phyloP scores from a whole-genome alignment of 2,888 invertebrate species.

The Metallyticus violacea region DNA sequence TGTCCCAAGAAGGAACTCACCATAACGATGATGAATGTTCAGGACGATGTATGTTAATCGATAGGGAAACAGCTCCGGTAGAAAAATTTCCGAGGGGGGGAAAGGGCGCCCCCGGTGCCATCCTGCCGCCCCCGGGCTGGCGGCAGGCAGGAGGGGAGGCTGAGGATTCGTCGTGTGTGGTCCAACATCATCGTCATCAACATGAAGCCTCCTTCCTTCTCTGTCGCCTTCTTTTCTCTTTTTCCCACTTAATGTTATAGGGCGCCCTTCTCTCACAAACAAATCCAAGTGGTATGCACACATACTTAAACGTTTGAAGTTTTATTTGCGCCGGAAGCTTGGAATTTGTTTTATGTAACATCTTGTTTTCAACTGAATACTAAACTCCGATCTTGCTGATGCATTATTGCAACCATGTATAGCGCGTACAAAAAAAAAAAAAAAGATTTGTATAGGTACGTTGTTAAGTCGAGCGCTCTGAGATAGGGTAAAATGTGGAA shows the following conservation, averaged over 20 bases:
- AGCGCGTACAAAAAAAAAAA: too few species aligned
- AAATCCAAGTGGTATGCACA: neutral
- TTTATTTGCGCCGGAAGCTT: neutral
- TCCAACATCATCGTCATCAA: too few species aligned
- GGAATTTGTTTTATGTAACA: neutral
- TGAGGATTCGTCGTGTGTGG: neutral
- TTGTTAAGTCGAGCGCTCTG: too few species aligned
- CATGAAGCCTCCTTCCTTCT: neutral
- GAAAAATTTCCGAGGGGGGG: neutral
- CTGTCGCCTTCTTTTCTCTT: too few species aligned
- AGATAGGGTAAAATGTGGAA: too few species aligned
- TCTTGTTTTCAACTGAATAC: neutral
- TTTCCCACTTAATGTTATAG: neutral
- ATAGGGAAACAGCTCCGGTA: neutral
- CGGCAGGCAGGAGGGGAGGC: neutral
- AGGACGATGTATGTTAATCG: constrained; percentile 2
- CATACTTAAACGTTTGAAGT: neutral
- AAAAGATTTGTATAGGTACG: too few species aligned
- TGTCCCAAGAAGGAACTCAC: neutral
- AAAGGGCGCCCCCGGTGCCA: neutral
- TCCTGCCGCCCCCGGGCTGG: neutral
- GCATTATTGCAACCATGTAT: too few species aligned
- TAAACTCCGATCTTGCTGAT: neutral
- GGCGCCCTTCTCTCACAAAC: neutral
- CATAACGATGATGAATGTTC: constrained; percentile 7